Base-by-base conservation (phyloP, 1,140 invertebrate species). In the Achroia grisella region DNA sequence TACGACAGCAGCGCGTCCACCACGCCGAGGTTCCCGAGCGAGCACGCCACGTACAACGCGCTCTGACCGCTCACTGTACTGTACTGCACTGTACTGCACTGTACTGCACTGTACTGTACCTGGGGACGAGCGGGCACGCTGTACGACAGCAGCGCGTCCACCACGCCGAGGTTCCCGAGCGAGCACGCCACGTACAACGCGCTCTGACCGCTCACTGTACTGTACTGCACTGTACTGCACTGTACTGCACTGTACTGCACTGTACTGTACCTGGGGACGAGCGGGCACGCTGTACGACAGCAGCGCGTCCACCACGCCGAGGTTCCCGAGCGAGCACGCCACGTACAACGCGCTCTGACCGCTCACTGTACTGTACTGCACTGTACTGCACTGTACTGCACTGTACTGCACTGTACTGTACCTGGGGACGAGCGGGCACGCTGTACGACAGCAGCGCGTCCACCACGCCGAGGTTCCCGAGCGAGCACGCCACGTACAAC, bases 341-440 rank as follows among this genome's bases (percentile, higher is more conserved):
- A 97, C 91, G 79, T 98, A 98, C 0, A 98, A 86, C 34, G 95
- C 91, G 47, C 92, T 97, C 71, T 98, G 95, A 0, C 95, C 96
- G 10, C 94, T 94, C 0, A 93, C 93, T 23, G 17, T 23, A 23
- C 17, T 23, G 17, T 23, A 23, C 17, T 23, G 17, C 6, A 23
- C 17, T 23, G 17, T 23, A 23, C 17, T 23, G 17, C 6, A 23
- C 17, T 23, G 17, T 23, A 23, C 17, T 23, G n/a, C n/a, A n/a
- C n/a, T n/a, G n/a, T n/a, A n/a, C n/a, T n/a, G 17, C 6, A 23
- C 2, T 23, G 17, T 23, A 23, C 17, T 23, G 17, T 23, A 23
- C 17, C 17, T 23, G 17, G 2, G 17, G 17, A 2, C 17, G 17
- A 2, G 17, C 17, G 17, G 17, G 2, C 17, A 23, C 17, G 17